Evolutionary conservation across 1,140 invertebrate genomes (phyloP), one percentile per base, ranked within the genome.

Genomic region (Nilaparvata lugens): DNA sequence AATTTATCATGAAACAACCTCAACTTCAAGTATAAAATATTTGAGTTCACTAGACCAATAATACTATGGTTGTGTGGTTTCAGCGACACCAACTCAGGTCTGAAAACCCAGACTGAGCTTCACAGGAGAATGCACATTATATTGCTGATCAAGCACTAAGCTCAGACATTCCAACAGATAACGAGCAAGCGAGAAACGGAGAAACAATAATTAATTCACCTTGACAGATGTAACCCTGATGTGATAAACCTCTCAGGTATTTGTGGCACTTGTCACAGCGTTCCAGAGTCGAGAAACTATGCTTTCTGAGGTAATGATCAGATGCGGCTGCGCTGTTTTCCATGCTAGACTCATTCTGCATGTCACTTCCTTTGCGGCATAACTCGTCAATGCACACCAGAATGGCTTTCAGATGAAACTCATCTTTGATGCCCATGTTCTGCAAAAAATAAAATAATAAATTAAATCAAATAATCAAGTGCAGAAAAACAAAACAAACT

Each of bases 351-450:
- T 58, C 56, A 40, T 21, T 24, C 19, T 43, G 43, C 9, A 43
- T n/a, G 28, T 38, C 56, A 11, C 25, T 25, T 14, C 35, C 51
- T 25, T 43, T 42, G 24, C 57, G 58, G 51, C 54, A 53, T 19
- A 89, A 73, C 72, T 88, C 85, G 71, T 86, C 83, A 59, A 89
- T 81, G 70, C 84, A 85, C 21, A 82, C 77, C 60, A 89, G 72
- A 64, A 89, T 83, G 45, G 83, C 80, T 68, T 81, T 83, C 68
- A 87, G 84, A 72, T 88, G 86, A 69, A 86, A 87, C 60, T 86
- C 84, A 76, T 89, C 86, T 70, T 84, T 83, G 68, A 89, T 85
- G 53, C 86, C 86, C 81, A 89, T 84, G 68, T 81, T 82, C 87
- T 89, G 73, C 6, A 76, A 73, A 59, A 70, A 73, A 67, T 48